Conservation (phyloP, 2,888 invertebrate species). For the Leptarthrus brevirostris region DNA sequence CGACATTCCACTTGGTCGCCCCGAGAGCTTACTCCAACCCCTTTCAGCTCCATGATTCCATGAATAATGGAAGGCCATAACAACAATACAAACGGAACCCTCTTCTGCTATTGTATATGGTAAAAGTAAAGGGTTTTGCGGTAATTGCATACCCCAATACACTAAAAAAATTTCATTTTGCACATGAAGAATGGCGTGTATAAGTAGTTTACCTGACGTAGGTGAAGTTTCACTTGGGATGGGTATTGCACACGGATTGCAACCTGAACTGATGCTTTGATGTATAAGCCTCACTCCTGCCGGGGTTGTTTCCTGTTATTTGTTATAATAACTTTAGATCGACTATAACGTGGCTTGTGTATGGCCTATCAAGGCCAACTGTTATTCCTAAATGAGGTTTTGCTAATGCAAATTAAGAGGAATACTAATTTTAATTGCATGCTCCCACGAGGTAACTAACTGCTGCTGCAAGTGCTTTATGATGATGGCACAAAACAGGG, state of each 20-base stretch:
- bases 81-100: not conserved
- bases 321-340: not conserved
- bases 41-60: not conserved
- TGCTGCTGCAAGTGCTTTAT: not conserved
- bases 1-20: conserved; percentile 32
- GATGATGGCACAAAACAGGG: not conserved
- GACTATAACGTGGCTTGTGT: not conserved
- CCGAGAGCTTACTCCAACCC: not conserved
- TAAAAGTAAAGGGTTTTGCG: conserved; percentile 28
- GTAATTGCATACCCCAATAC: not conserved
- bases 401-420: not conserved
- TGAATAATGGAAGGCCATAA: not conserved
- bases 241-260: not conserved
- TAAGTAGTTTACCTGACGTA: not conserved
- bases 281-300: too few relatives aligned
- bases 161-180: not conserved
- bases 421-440: conserved; percentile 20
- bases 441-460: not conserved
- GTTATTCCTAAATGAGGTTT: conserved; percentile 1
- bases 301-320: too few relatives aligned
- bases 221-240: not conserved
- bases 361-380: conserved; percentile 20
- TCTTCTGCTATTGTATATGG: not conserved
- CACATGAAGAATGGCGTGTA: not conserved
- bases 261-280: too few relatives aligned